A percentile compares a stretch with the other conserved stretches of the same genome.
These are phyloP conservation scores for Uropsilus gracilis DNA, from an alignment of 2,113 vertebrate species.

Conservation along the genomic window DNA sequence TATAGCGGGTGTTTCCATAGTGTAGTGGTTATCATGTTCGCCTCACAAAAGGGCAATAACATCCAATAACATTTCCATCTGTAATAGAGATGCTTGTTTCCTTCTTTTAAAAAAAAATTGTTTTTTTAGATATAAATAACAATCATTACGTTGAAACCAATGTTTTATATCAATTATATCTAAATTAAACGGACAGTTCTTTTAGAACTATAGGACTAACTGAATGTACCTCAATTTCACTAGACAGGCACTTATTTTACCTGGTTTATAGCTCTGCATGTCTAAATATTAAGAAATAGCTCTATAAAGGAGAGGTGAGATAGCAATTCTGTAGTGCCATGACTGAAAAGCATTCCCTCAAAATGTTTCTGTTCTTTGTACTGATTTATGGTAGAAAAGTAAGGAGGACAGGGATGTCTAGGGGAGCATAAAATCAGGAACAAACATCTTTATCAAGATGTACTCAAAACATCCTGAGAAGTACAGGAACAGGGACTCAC, in stretches of 20 bases:
- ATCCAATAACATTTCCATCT: constrained; percentile 1
- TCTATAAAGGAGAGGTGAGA: neutral
- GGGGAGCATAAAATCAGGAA: neutral
- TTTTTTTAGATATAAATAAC: neutral
- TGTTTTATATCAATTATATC: neutral
- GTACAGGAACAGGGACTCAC: neutral
- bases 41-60: too few relatives aligned
- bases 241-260: constrained; percentile 30
- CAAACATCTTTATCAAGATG: neutral
- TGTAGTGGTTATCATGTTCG: too few relatives aligned
- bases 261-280: constrained; percentile 9
- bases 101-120: neutral
- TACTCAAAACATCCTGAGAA: neutral
- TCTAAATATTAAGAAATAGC: constrained; percentile 29
- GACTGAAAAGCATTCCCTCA: neutral
- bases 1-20: too few relatives aligned
- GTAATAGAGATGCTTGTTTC: neutral
- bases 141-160: neutral
- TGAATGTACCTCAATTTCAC: constrained; percentile 17
- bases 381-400: neutral
- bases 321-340: neutral
- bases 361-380: constrained; percentile 16
- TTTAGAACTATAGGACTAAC: constrained; percentile 1
- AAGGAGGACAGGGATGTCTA: neutral
- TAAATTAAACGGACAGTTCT: neutral